Base-by-base conservation (phyloP, 2,888 invertebrate species). In the Chrysotoxum bicinctum region DNA sequence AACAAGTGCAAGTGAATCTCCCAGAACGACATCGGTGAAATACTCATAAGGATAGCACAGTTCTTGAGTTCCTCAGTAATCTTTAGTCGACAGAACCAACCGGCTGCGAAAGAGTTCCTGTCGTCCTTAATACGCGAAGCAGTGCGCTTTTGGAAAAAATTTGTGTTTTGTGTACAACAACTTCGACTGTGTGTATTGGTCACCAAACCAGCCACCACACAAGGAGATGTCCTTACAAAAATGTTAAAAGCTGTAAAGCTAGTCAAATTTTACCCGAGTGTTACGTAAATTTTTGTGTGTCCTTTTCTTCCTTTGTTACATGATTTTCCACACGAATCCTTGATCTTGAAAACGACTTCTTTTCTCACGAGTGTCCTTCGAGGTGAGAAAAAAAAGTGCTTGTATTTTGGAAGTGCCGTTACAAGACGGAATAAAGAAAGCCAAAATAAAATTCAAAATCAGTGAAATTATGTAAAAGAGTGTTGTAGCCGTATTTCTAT, bases 1-100 rank as follows among this genome's bases (percentile, higher is more conserved):
- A 19, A 9, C 16, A 10, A 40, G 10, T 16, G 37, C 16, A 10
- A 40, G 10, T 16, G 37, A n/a, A 35, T 64, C 19, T 64, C 23
- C 26, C 19, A 58, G 37, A 50, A 79, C 52, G 40, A 54, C 75
- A 80, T 76, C 66, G 70, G 35, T 72, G 30, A 84, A 84, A 79
- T 75, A 60, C 30, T 16, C 66, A 45, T 23, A 50, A 50, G n/a
- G n/a, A n/a, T n/a, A n/a, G n/a, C 66, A 66, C n/a, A 35, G n/a
- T 50, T 48, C 66, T 4, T 6, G 16, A 68, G 37, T 58, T 68
- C 75, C 72, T 79, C 84, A 84, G 84, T 84, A 76, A 72, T 72
- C 50, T 50, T 68, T 48, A 68, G 84, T 75, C 84, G 84, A 84
- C 75, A 45, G 84, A 79, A 79, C 79, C 50, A 80, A 72, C 52